Conservation (phyloP, 1,140 invertebrate genomes). For the Cepaea nemoralis region DNA sequence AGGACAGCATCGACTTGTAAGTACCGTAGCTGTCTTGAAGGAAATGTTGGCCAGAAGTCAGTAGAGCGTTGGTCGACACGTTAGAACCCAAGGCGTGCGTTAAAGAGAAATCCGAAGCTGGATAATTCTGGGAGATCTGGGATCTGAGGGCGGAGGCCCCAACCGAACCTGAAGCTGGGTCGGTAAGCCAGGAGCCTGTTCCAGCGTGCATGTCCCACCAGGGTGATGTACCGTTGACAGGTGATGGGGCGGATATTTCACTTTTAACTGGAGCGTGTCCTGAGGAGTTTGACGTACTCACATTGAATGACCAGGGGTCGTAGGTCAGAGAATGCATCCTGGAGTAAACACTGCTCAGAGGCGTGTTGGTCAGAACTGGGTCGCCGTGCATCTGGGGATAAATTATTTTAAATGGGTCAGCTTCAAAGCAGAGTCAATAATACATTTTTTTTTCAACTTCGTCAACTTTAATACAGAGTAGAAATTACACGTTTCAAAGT, state of each 20-base stretch:
- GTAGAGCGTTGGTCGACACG: conserved; percentile 80
- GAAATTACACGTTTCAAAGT: too few relatives aligned
- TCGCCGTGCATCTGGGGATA: not conserved
- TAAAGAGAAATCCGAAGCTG: conserved; percentile 84
- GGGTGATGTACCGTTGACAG: conserved; percentile 76
- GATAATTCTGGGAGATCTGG: conserved; percentile 78
- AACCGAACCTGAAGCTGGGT: conserved; percentile 77
- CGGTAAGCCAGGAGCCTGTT: conserved; percentile 62
- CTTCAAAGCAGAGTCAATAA: too few relatives aligned
- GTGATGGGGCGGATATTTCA: conserved; percentile 64
- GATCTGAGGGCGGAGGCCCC: conserved; percentile 59
- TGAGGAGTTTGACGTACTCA: conserved; percentile 24
- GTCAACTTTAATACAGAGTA: too few relatives aligned
- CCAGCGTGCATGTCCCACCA: conserved; percentile 79
- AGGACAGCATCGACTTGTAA: conserved; percentile 90
- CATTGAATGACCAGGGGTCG: conserved; percentile 93
- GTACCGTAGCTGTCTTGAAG: conserved; percentile 91
- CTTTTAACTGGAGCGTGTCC: conserved; percentile 79
- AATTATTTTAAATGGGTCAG: not conserved
- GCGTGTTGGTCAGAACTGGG: conserved; percentile 50
- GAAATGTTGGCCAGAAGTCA: conserved; percentile 88
- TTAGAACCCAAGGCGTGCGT: conserved; percentile 82
- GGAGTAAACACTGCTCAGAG: conserved; percentile 82
- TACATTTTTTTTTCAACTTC: too few relatives aligned
- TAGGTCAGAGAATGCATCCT: conserved; percentile 77